phyloP scores from a whole-genome alignment of 2,888 invertebrate species.

The Ectemnius lituratus region DNA sequence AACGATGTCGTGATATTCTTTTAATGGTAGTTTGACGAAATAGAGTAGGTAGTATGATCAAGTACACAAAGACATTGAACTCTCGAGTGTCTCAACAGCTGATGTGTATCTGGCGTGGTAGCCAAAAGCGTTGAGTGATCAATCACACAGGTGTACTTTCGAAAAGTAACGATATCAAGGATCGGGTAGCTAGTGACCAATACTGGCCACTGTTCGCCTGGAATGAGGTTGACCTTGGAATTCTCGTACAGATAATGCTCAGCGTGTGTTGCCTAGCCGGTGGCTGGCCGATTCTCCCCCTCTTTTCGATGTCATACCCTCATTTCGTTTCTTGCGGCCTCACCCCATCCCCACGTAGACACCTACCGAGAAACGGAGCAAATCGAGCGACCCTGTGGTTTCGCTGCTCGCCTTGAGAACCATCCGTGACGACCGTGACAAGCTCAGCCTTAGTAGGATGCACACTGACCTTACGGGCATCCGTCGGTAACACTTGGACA shows the following conservation, averaged over 20 bases:
- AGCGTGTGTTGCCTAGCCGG: conserved; percentile 42
- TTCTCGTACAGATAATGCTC: conserved; percentile 68
- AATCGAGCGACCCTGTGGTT: conserved; percentile 28
- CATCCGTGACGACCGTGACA: conserved; percentile 45
- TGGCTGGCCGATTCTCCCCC: conserved; percentile 43
- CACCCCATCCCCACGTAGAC: conserved; percentile 30
- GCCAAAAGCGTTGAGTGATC: no score
- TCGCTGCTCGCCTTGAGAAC: conserved; percentile 37
- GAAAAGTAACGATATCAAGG: conserved; percentile 30
- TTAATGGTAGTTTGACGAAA: no score
- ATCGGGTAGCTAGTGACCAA: conserved; percentile 37
- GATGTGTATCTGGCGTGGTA: no score
- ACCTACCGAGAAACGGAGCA: conserved; percentile 44
- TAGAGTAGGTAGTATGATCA: no score
- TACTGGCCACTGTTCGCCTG: conserved; percentile 49
- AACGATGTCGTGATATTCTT: no score
- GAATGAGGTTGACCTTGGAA: conserved; percentile 74
- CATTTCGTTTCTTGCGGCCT: conserved; percentile 53
- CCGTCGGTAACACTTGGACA: not conserved
- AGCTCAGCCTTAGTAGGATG: conserved; percentile 32
- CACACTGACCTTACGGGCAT: conserved; percentile 9
- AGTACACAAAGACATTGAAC: no score
- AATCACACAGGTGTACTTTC: conserved; percentile 21
- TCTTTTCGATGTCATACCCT: conserved; percentile 53
- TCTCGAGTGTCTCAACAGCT: no score